phyloP scores from a whole-genome alignment of 1,140 invertebrate species.

The Neotoxoptera formosana region DNA sequence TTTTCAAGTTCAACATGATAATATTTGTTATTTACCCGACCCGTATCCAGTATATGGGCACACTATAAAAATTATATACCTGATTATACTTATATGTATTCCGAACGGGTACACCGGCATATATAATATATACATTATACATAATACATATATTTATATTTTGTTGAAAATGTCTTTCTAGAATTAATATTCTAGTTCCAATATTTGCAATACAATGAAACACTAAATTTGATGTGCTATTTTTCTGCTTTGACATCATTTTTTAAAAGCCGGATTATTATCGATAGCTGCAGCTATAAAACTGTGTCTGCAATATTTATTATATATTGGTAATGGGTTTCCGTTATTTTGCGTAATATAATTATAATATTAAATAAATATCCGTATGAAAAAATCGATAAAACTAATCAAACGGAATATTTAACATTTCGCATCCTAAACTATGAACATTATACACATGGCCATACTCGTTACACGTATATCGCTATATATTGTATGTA shows the following conservation, averaged over 20 bases:
- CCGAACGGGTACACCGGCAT: not conserved
- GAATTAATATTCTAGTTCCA: not conserved
- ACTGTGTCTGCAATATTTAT: not conserved
- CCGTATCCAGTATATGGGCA: not conserved
- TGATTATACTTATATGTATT: not conserved
- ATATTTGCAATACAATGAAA: not conserved
- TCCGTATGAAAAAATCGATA: not conserved
- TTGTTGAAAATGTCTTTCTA: not conserved
- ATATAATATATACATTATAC: too few relatives aligned
- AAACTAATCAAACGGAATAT: not conserved
- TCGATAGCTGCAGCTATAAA: not conserved
- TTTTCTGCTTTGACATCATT: not conserved
- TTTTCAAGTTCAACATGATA: not conserved
- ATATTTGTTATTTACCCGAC: not conserved
- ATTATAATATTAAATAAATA: conserved; percentile 5
- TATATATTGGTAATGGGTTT: not conserved
- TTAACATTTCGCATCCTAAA: not conserved
- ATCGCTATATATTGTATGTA: not conserved
- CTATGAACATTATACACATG: not conserved
- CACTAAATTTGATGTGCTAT: not conserved
- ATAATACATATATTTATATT: not conserved
- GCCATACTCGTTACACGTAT: not conserved
- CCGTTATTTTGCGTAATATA: not conserved
- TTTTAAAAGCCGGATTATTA: not conserved
- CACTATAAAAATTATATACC: not conserved